Percentiles rank a stretch among this genome's conserved stretches.
Conservation (phyloP, 1,140 invertebrate genomes). For the Drosophila seguyi region DNA sequence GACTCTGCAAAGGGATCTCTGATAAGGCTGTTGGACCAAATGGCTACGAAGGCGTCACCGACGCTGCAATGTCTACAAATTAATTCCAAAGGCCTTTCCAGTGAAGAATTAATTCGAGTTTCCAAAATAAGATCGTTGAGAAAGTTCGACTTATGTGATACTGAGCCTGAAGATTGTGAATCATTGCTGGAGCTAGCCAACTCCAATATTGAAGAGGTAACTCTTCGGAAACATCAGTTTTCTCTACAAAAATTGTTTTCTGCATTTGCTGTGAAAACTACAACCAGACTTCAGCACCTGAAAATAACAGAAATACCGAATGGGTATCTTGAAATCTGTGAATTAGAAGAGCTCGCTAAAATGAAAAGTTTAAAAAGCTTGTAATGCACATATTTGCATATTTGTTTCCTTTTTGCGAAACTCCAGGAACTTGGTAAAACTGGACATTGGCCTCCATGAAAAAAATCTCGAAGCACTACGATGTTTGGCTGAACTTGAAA, state of each 20-base stretch:
- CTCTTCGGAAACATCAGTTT: no score
- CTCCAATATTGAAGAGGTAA: constrained; percentile 1
- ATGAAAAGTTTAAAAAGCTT: no score
- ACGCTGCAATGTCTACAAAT: neutral
- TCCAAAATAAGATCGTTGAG: neutral
- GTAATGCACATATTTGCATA: no score
- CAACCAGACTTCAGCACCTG: neutral
- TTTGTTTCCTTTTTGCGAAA: no score
- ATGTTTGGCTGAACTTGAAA: no score
- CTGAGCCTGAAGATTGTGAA: neutral
- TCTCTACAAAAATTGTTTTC: neutral
- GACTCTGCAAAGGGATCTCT: no score
- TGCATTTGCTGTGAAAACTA: neutral
- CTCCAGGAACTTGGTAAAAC: no score
- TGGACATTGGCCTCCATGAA: no score
- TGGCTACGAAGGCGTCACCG: neutral
- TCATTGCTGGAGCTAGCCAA: neutral
- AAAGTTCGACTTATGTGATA: neutral
- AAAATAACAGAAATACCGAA: no score
- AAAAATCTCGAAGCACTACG: no score
- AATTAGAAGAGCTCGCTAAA: no score
- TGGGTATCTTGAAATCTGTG: no score
- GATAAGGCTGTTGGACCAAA: neutral
- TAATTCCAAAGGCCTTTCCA: neutral
- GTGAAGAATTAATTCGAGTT: neutral